Percentiles rank a stretch among this genome's conserved stretches.
phyloP scores from a whole-genome alignment of 2,888 invertebrate genomes.

The Uropetala carovei region DNA sequence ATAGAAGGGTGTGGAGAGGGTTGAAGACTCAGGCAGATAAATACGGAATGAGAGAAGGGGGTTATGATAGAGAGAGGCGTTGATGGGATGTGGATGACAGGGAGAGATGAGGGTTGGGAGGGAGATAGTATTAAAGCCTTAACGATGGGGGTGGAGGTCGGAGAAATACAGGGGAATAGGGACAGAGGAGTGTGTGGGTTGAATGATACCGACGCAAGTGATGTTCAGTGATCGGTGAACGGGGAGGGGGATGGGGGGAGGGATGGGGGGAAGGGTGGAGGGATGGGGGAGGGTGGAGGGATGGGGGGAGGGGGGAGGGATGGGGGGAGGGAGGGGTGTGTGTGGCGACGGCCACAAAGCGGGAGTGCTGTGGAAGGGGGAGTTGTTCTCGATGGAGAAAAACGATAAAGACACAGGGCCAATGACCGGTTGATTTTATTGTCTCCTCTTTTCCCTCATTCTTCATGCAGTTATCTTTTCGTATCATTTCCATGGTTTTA shows the following conservation, averaged over 20 bases:
- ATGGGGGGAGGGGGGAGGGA: too few species aligned
- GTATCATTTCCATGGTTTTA: background rate
- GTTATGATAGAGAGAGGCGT: background rate
- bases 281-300: background rate
- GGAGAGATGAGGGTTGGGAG: background rate
- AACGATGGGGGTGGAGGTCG: background rate
- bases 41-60: background rate
- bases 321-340: background rate
- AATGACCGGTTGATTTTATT: slow-evolving; percentile 3
- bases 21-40: background rate
- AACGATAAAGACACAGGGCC: background rate
- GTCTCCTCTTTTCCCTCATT: background rate
- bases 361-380: background rate
- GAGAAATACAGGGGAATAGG: background rate
- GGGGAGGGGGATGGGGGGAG: background rate
- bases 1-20: background rate
- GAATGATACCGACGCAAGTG: background rate
- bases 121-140: background rate
- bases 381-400: too few species aligned
- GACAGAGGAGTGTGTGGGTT: background rate
- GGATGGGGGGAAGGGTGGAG: background rate
- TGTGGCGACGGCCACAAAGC: background rate
- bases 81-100: background rate
- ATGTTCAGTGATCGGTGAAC: background rate
- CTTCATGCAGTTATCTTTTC: background rate